These are phyloP conservation scores for Cydia fagiglandana DNA, from an alignment of 1,140 invertebrate genomes.

Conservation along the genomic window DNA sequence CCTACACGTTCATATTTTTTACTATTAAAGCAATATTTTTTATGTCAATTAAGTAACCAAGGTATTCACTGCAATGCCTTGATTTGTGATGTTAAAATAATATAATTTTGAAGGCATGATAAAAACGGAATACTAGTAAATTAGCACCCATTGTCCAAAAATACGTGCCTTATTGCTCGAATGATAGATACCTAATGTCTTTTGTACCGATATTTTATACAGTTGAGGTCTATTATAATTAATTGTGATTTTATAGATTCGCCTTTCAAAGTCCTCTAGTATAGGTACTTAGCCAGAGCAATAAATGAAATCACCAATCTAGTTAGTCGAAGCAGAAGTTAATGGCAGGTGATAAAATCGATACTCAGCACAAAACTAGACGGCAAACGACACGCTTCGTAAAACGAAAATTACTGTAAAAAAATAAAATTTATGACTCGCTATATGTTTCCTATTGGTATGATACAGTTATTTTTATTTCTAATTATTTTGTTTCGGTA, in stretches of 20 bases:
- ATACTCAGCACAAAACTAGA: not conserved
- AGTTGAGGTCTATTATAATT: not conserved
- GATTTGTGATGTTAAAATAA: too few species aligned
- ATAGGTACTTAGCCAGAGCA: not conserved
- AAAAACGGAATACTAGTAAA: too few species aligned
- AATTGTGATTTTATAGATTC: not conserved
- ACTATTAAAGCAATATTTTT: too few species aligned
- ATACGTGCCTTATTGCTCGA: too few species aligned
- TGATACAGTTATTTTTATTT: constrained; percentile 19
- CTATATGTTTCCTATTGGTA: not conserved
- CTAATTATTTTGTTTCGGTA: constrained; percentile 11
- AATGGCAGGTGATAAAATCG: not conserved
- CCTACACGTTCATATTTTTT: too few species aligned
- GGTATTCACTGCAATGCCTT: too few species aligned
- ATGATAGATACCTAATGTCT: too few species aligned
- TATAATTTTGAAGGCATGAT: too few species aligned
- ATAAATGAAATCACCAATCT: not conserved
- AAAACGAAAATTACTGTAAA: not conserved
- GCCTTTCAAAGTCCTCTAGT: not conserved
- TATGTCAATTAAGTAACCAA: too few species aligned
- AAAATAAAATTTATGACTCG: not conserved
- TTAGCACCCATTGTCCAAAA: too few species aligned
- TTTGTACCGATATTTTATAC: not conserved
- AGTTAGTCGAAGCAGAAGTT: not conserved
- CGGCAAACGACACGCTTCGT: not conserved